Evolutionary conservation across 2,888 invertebrate genomes (phyloP).

Genomic region (Cataglyphis livida): DNA sequence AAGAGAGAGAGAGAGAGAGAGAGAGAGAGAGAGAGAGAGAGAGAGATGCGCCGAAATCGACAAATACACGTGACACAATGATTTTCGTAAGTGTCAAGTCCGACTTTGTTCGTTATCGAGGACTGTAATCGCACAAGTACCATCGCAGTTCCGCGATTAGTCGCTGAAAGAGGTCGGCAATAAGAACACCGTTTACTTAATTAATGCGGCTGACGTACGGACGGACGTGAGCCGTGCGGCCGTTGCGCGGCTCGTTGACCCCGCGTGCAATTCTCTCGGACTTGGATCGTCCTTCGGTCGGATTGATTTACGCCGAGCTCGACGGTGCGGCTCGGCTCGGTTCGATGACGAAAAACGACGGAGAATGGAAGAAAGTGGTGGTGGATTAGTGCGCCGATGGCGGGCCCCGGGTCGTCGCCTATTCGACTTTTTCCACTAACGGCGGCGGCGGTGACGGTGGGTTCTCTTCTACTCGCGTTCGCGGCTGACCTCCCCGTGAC

Average conservation of each 20-base stretch:
- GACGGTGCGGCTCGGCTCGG: neutral
- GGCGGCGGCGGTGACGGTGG: neutral
- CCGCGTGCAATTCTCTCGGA: slow-evolving; percentile 68
- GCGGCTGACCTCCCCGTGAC: slow-evolving; percentile 53
- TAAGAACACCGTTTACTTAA: slow-evolving; percentile 73
- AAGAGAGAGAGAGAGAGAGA: too few relatives aligned
- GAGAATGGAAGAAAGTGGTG: slow-evolving; percentile 16
- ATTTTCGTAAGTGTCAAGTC: neutral
- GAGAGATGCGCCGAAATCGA: slow-evolving; percentile 1
- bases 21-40: too few relatives aligned
- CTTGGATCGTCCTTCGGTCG: slow-evolving; percentile 67
- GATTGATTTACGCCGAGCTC: slow-evolving; percentile 63
- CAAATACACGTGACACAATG: neutral
- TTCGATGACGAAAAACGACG: neutral
- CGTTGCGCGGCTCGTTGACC: slow-evolving; percentile 72
- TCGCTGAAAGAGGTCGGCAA: slow-evolving; percentile 73
- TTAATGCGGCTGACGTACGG: slow-evolving; percentile 63
- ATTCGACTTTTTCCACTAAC: neutral
- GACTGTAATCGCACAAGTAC: slow-evolving; percentile 1
- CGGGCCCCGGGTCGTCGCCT: slow-evolving; percentile 7
- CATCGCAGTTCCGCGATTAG: slow-evolving; percentile 61
- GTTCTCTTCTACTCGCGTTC: slow-evolving; percentile 24
- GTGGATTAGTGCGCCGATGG: slow-evolving; percentile 33
- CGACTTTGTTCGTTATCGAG: neutral
- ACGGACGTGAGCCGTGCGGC: slow-evolving; percentile 11